A percentile compares a stretch with the other conserved stretches of the same genome.
Evolutionary conservation across 2,113 vertebrate species (phyloP).

Genomic region (Leptobrachium ailaonicum): DNA sequence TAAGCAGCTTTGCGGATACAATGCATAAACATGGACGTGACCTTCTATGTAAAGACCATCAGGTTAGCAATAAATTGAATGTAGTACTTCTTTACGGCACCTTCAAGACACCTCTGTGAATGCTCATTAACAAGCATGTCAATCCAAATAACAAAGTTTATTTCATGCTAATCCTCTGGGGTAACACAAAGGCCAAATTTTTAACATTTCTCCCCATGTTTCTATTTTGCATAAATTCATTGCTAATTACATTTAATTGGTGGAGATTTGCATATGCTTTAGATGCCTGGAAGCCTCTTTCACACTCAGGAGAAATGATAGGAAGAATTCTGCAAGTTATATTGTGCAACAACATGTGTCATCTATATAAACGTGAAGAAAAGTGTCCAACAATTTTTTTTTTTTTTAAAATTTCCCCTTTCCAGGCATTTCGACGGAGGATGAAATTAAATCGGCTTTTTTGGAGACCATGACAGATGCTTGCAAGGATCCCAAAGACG

Average conservation of each 20-base stretch:
- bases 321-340: conserved; percentile 25
- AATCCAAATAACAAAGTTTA: conserved; percentile 28
- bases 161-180: conserved; percentile 19
- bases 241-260: conserved; percentile 44
- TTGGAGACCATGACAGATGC: conserved; percentile 67
- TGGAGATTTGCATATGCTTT: conserved; percentile 39
- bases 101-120: conserved; percentile 31
- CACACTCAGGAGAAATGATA: conserved; percentile 21
- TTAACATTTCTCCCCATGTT: conserved; percentile 34
- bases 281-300: conserved; percentile 25
- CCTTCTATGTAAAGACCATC: not conserved
- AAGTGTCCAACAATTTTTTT: not conserved
- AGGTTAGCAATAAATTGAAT: conserved; percentile 13
- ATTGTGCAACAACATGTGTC: conserved; percentile 26
- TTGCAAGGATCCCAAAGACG: conserved; percentile 63
- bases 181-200: conserved; percentile 28
- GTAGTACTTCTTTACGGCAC: conserved; percentile 18
- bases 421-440: conserved; percentile 68
- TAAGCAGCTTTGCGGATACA: too few species aligned
- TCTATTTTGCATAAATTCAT: conserved; percentile 38
- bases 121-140: conserved; percentile 35
- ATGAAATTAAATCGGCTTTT: conserved; percentile 69
- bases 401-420: conserved; percentile 35
- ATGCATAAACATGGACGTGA: too few species aligned
- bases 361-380: conserved; percentile 18